phyloP scores from a whole-genome alignment of 2,113 vertebrate species.

The Corapipo altera region DNA sequence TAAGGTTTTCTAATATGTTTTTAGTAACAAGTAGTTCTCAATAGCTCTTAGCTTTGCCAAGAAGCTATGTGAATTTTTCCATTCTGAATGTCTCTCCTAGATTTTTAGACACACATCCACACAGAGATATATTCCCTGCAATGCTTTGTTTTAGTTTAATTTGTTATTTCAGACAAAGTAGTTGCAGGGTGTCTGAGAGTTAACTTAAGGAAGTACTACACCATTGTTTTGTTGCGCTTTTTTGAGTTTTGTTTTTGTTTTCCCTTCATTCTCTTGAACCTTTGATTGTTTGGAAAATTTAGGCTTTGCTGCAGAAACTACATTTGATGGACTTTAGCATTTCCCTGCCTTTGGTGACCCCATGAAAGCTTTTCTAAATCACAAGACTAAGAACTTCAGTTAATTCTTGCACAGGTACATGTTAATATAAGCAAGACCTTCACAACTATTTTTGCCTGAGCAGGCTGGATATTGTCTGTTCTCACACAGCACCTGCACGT shows the following conservation, averaged over 20 bases:
- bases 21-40: not conserved
- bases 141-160: not conserved
- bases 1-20: not conserved
- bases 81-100: not conserved
- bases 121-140: not conserved
- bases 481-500: not conserved
- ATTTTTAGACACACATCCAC: not conserved
- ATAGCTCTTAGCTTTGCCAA: not conserved
- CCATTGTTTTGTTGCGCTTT: not conserved
- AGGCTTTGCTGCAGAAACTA: not conserved
- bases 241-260: not conserved
- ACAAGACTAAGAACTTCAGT: not conserved
- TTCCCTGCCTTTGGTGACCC: not conserved
- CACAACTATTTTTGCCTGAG: not conserved
- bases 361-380: not conserved
- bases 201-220: not conserved
- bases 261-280: not conserved
- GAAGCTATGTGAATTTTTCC: not conserved
- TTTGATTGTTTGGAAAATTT: not conserved
- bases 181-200: not conserved
- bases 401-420: not conserved
- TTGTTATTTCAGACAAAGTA: not conserved
- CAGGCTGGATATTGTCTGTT: not conserved
- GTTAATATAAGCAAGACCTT: not conserved
- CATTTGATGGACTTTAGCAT: not conserved